Evolutionary conservation across 2,888 invertebrate genomes (phyloP).

Genomic region (Exephanes ischioxanthus): DNA sequence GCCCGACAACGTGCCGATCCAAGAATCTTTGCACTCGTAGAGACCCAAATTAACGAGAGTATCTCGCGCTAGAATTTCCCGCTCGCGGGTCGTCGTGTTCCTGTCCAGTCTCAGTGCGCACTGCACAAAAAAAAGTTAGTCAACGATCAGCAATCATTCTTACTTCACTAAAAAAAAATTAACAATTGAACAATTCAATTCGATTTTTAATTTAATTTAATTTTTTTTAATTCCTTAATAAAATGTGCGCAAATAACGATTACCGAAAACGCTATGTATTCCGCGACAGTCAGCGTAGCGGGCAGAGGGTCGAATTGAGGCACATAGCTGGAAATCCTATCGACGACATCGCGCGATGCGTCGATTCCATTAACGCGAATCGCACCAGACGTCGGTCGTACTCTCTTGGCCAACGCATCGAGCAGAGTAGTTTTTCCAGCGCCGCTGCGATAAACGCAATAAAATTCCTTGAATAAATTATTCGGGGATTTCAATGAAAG

Average conservation of each 20-base stretch:
- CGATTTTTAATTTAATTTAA: too few species aligned
- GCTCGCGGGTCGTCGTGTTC: conserved; percentile 35
- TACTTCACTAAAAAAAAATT: too few species aligned
- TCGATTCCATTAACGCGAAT: conserved; percentile 85
- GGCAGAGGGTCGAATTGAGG: conserved; percentile 90
- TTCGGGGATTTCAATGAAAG: not conserved
- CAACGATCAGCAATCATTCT: not conserved
- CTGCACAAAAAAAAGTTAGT: conserved; percentile 56
- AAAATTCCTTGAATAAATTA: conserved; percentile 1
- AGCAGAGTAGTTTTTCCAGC: conserved; percentile 88
- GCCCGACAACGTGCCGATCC: conserved; percentile 87
- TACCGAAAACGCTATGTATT: conserved; percentile 90
- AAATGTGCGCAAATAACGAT: conserved; percentile 43
- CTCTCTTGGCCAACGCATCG: conserved; percentile 86
- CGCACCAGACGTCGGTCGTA: conserved; percentile 84
- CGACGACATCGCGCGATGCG: conserved; percentile 85
- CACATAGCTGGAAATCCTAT: conserved; percentile 87
- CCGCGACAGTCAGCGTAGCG: conserved; percentile 88
- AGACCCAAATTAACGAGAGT: conserved; percentile 72
- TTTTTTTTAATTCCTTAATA: not conserved
- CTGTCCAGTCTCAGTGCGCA: conserved; percentile 72
- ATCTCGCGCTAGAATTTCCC: conserved; percentile 54
- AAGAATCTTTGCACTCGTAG: conserved; percentile 80
- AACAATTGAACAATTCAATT: too few species aligned
- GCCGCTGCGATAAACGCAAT: conserved; percentile 83